Evolutionary conservation across 2,888 invertebrate species (phyloP), one percentile per base, ranked within the genome.

Genomic region (Microplitis deprimator): DNA sequence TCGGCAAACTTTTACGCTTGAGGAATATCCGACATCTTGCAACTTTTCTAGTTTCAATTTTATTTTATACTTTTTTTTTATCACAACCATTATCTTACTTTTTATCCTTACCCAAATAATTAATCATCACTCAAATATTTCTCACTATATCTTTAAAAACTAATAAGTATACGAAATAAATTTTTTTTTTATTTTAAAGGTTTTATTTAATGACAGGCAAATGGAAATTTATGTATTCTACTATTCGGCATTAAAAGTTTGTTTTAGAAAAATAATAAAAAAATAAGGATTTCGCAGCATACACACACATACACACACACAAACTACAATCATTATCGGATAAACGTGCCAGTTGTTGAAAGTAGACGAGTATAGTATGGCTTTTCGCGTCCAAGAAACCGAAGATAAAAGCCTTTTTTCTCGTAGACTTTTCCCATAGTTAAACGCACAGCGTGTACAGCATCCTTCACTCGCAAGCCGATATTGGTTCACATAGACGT

Each of bases 391-490:
- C 70, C 73, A 65, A 77, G 70, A 69, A 64, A 68, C 39, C 38
- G 16, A 74, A 73, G 73, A 73, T 70, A 77, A 70, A 69, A 71
- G 59, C 50, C 38, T 41, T 60, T 65, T 10, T 29, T 60, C 50
- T 79, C 73, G 69, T 71, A 74, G 79, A 81, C 77, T 81, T 81
- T 78, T 73, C 77, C 79, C 80, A 79, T 78, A 80, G 81, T 83
- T 77, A 82, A 84, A 81, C 81, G 83, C 83, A 82, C 83, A 82
- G 83, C 82, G 84, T 85, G 85, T 83, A 83, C 80, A 79, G 82
- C 85, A 85, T 85, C 84, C 84, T 81, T 85, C 85, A 85, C 85
- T 83, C 81, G 82, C 79, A 81, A 83, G 81, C 82, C 84, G 83
- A 85, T 85, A 85, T 85, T 85, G 85, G 83, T 81, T 85, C 80